These are phyloP conservation scores for Drosophila seguyi DNA, from an alignment of 1,140 invertebrate species.

Conservation along the genomic window DNA sequence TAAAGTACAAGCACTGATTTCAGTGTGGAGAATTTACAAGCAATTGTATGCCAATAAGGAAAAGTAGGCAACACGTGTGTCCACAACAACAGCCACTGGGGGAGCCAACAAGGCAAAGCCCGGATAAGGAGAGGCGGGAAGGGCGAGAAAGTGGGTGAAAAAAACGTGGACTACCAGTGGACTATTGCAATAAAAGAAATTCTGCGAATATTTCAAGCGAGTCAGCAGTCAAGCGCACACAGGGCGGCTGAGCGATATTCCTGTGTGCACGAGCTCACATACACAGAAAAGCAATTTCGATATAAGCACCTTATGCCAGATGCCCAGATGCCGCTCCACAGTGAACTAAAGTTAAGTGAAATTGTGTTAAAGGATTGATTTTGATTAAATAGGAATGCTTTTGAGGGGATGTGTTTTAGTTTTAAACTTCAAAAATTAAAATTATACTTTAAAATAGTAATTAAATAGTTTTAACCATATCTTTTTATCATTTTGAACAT, in stretches of 20 bases:
- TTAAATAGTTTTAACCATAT: neutral
- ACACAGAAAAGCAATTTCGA: conserved; percentile 68
- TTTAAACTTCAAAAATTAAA: neutral
- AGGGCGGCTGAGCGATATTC: conserved; percentile 62
- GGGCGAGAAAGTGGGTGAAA: conserved; percentile 11
- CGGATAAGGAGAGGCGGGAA: neutral
- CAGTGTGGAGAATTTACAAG: conserved; percentile 66
- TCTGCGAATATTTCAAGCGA: conserved; percentile 76
- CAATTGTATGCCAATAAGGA: conserved; percentile 76
- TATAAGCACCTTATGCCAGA: conserved; percentile 74
- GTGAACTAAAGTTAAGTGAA: conserved; percentile 16
- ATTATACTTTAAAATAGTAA: neutral
- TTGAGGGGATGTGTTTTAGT: too few relatives aligned
- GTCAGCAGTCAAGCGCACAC: conserved; percentile 56
- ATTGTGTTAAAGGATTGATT: conserved; percentile 2
- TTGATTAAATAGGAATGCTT: too few relatives aligned
- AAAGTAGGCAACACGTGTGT: conserved; percentile 68
- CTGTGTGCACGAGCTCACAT: conserved; percentile 27
- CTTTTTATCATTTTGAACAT: too few relatives aligned
- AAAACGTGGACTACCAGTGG: conserved; percentile 59
- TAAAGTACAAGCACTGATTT: conserved; percentile 53
- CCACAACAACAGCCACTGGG: conserved; percentile 26
- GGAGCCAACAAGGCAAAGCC: conserved; percentile 15
- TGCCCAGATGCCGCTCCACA: conserved; percentile 39
- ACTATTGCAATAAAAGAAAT: conserved; percentile 76